Evolutionary conservation across 2,888 invertebrate species (phyloP).

Genomic region (Periphyllus acericola): DNA sequence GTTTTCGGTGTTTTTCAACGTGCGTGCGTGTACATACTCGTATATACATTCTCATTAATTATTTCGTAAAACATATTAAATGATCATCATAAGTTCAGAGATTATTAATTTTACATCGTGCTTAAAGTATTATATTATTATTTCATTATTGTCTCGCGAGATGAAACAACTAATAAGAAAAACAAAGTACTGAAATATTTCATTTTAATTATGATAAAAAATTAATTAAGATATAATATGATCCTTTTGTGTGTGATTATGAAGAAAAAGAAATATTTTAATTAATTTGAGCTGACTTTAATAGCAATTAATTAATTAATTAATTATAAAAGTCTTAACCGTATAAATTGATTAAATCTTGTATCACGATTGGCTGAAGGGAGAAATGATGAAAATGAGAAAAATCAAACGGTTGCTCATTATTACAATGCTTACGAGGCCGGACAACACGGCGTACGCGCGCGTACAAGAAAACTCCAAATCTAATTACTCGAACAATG

Average conservation of each 20-base stretch:
- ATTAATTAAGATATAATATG: slow-evolving; percentile 19
- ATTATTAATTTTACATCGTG: background rate
- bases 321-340: background rate
- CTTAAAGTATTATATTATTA: background rate
- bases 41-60: no score
- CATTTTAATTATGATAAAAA: background rate
- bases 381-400: background rate
- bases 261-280: background rate
- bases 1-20: background rate
- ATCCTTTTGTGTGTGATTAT: background rate
- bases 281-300: background rate
- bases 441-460: background rate
- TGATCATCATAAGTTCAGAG: background rate
- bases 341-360: background rate
- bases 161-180: background rate
- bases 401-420: background rate
- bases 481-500: slow-evolving; percentile 55
- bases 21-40: background rate
- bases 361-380: background rate
- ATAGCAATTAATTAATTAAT: background rate
- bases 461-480: background rate
- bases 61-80: background rate
- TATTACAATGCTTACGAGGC: background rate
- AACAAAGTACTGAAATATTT: background rate
- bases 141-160: background rate